Evolutionary conservation across 2,797 vertebrate species (phyloP), one percentile per base, ranked within the genome.

Genomic region (Orientallactaga sibirica): DNA sequence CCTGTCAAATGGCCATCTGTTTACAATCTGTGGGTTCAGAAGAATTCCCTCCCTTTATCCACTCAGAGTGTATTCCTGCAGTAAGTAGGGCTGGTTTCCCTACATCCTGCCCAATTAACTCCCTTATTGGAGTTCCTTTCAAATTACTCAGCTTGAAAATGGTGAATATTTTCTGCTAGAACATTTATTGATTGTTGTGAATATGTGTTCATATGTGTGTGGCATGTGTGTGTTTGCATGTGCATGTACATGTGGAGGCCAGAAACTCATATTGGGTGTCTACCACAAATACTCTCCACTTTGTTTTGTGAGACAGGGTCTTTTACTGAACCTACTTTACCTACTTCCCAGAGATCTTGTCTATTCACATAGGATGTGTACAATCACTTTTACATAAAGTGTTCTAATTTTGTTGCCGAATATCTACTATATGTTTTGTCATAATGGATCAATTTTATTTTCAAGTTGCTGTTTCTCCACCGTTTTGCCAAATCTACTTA

Each of bases 391-490:
- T 64, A 48, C 14, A 67, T 64, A 77, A 76, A 33, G 15, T 33
- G 87, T 94, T 84, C 58, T 71, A 33, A 82, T 82, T 24, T 70
- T 74, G 8, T 55, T 95, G 76, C 48, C 67, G 86, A 80, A 71
- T 83, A 41, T 81, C 58, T 76, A 22, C 37, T 77, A 37, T 37
- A 58, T 64, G 43, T 66, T 89, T 94, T 37, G 16, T 58, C 55
- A 58, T 84, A 67, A 43, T 2, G 18, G 18, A 73, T 94, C 4
- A 73, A 48, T 86, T 85, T 78, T 16, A 71, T 16, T 33, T 81
- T 73, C 25, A 87, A 94, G 24, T 77, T 77, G 1, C 29, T 87
- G 11, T 24, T 81, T 82, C 43, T 8, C 6, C 5, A 41, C 18
- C 18, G 62, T 92, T 81, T 81, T 92, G 61, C 79, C 7, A 62